Evolutionary conservation across 2,888 invertebrate genomes (phyloP), one percentile per base, ranked within the genome.

Genomic region (Ctena decussata): DNA sequence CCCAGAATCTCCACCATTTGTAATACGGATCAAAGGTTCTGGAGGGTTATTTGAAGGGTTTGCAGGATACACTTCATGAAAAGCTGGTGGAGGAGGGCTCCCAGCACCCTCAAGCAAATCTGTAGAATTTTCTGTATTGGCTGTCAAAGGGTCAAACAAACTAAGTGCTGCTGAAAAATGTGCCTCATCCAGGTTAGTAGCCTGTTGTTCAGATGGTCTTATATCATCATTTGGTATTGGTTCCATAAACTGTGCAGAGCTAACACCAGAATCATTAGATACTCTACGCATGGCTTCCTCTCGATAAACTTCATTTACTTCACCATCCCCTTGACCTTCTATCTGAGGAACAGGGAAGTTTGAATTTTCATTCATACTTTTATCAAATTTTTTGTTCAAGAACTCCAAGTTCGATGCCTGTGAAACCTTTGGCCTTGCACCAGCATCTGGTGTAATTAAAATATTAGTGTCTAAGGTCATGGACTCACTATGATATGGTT

Each of bases 201-300:
- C 94, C 79, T 95, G 95, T 86, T 94, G 94, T 81, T 95, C 94
- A 0, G 92, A 91, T 11, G 94, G 80, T 49, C 91, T 94, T 24
- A 93, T 78, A n/a, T 90, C 89, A 3, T 77, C 83, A 0, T 84
- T 86, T 37, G 87, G 79, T 21, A 89, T 88, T 0, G 88, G 70
- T 3, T 91, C 89, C 27, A 83, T 37, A 35, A 84, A 85, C 39
- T 82, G 74, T 37, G 73, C 46, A 0, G 82, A 77, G 6, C 75
- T 73, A 39, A 87, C 72, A 24, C 90, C 90, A 0, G 90, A 90
- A 77, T 90, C 90, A 15, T 82, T 60, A 24, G 86, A 89, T 18
- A 83, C 75, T 57, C 74, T 57, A 18, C 65, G 65, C 65, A 65
- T 65, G 18, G 32, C 49, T 37, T 65, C 32, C 39, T 72, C n/a